phyloP scores from a whole-genome alignment of 2,113 vertebrate species.

The Chamaea fasciata region DNA sequence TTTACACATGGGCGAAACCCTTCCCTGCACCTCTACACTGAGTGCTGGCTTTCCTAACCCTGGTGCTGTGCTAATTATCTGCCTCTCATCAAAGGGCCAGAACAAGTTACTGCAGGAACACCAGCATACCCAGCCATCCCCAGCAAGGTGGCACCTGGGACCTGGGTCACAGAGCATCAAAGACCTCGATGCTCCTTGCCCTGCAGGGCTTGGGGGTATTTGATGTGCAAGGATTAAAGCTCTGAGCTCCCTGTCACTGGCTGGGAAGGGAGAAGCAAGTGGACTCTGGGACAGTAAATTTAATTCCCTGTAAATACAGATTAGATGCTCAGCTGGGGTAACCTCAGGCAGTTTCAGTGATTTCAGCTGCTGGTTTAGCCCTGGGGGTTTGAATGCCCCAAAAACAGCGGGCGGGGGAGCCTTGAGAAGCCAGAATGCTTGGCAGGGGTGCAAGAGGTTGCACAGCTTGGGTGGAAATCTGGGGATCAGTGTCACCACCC shows the following conservation, averaged over 20 bases:
- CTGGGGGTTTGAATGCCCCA: background rate
- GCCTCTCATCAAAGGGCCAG: background rate
- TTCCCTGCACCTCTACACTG: background rate
- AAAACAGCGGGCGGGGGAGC: background rate
- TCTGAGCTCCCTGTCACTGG: background rate
- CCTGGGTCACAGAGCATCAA: background rate
- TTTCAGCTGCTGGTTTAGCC: background rate
- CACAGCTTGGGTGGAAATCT: background rate
- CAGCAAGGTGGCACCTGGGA: background rate
- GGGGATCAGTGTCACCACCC: background rate
- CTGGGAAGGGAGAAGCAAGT: background rate
- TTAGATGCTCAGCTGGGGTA: background rate
- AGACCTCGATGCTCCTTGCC: background rate
- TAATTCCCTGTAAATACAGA: constrained; percentile 26
- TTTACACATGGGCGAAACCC: background rate
- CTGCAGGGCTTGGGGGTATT: background rate
- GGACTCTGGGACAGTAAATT: background rate
- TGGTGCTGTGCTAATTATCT: background rate
- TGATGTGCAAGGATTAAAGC: background rate
- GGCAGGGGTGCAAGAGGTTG: background rate
- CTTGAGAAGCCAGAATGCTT: background rate
- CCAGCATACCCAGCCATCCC: background rate
- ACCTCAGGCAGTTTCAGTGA: background rate
- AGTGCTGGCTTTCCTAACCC: background rate
- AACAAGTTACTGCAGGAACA: background rate